Evolutionary conservation across 1,140 invertebrate species (phyloP), one percentile per base, ranked within the genome.

Genomic region (Triops longicaudatus): DNA sequence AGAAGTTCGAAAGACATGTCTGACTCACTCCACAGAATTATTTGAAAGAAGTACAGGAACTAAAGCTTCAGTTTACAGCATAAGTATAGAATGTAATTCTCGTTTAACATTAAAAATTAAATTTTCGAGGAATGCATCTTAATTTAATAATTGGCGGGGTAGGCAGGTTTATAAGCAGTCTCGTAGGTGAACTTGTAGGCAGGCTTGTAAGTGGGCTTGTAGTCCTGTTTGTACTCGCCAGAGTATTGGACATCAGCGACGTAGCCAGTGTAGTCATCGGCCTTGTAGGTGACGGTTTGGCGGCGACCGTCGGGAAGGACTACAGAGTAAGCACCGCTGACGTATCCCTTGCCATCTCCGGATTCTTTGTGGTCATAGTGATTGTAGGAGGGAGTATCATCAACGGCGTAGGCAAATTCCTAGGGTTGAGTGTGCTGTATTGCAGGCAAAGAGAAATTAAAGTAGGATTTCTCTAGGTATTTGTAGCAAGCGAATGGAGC

Each of bases 191-290:
- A n/a, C 14, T 71, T 74, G 74, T 73, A 73, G 17, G 74, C 43
- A 27, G 75, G 22, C n/a, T 43, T 1, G 50, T 63, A 63, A 22
- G 44, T 14, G 44, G 44, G 44, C 22, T 78, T 78, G 78, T 77
- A 77, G 27, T 77, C 71, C 79, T 89, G 91, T 26, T 85, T 86
- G 0, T 90, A 89, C 78, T 90, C 88, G 5, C 91, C 91, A 81
- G 91, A 90, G 81, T 92, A 93, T 78, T 89, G 87, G 2, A 93
- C 91, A 78, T 92, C 90, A n/a, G 91, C 91, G 81, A 92, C 90
- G 84, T 91, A 93, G 10, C 91, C 91, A 9, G 88, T 91, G 81
- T 89, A 87, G 88, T 90, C 91, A 80, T 93, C 91, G 0, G 92
- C 91, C 72, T 89, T 91, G 83, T 93, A 93, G 5, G 89, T 90